Evolutionary conservation across 2,888 invertebrate genomes (phyloP), one percentile per base, ranked within the genome.

Genomic region (Pollenia labialis): DNA sequence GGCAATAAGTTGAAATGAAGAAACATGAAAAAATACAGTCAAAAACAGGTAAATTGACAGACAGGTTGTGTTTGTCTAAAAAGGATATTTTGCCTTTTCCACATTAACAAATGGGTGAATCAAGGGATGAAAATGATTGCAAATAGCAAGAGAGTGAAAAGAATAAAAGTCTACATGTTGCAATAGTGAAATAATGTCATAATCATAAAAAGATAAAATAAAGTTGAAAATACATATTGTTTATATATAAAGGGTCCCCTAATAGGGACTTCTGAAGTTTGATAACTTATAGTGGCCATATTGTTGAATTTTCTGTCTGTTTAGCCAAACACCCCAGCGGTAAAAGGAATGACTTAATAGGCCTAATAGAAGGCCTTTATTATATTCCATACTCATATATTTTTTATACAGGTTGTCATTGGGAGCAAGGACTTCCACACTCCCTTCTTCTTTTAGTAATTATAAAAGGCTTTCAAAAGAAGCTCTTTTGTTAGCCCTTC

Each of bases 181-280:
- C 77, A 82, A 82, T 72, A 77, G 76, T 60, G 66, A 76, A 81
- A 81, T 81, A 84, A 87, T 87, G 84, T 87, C 80, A 84, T 87
- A 84, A 87, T 74, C 80, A 80, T 80, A 86, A 83, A 83, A 60
- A 46, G 74, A 79, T 80, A 85, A 71, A 85, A 87, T 72, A 64
- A 64, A 80, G 76, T 46, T 72, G 52, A 52, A 80, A 64, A 54
- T n/a, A n/a, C 40, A 66, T 66, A 52, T 76, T 48, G 56, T 62
- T 76, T 52, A 14, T 62, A 69, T 69, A 23, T 48, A 18, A 12
- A 10, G 32, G 12, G 32, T 32, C 32, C 0, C 6, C 32, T 6
- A 32, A 32, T 32, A 6, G 32, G 32, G 32, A 6, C 32, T 32
- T 6, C 6, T 32, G 32, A 32, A 32, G 32, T 32, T 32, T 32